Conservation (phyloP, 2,888 invertebrate genomes). For the Nemapogon koenigi region DNA sequence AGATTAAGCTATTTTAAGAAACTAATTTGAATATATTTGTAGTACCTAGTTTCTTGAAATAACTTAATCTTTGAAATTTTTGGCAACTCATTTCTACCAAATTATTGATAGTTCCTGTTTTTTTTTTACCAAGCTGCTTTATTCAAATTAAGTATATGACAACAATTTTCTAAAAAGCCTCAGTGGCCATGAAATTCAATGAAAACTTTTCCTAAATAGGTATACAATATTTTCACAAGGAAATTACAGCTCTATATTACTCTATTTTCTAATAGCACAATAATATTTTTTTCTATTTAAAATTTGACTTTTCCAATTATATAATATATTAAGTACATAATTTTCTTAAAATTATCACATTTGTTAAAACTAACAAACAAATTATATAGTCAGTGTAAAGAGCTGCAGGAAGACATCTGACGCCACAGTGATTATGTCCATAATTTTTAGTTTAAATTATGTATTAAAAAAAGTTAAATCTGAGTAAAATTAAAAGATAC, state of each 20-base stretch:
- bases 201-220: too few relatives aligned
- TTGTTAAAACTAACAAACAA: constrained; percentile 52
- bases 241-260: constrained; percentile 1
- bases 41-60: too few relatives aligned
- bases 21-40: too few relatives aligned
- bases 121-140: too few relatives aligned
- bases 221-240: neutral
- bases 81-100: too few relatives aligned
- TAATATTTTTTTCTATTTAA: constrained; percentile 1
- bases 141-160: too few relatives aligned
- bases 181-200: too few relatives aligned
- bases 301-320: constrained; percentile 6
- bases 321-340: neutral
- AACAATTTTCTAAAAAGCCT: too few relatives aligned
- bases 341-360: constrained; percentile 49
- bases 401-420: constrained; percentile 64
- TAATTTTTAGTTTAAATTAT: neutral
- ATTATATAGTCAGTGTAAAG: constrained; percentile 64
- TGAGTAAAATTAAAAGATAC: too few relatives aligned
- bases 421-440: constrained; percentile 29
- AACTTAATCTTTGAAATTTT: too few relatives aligned
- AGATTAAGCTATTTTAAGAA: too few relatives aligned
- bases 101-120: too few relatives aligned
- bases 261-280: constrained; percentile 8
- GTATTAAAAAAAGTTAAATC: constrained; percentile 6